A percentile compares a stretch with the other conserved stretches of the same genome.
phyloP scores from a whole-genome alignment of 1,140 invertebrate genomes.

The Anastatus disparis region DNA sequence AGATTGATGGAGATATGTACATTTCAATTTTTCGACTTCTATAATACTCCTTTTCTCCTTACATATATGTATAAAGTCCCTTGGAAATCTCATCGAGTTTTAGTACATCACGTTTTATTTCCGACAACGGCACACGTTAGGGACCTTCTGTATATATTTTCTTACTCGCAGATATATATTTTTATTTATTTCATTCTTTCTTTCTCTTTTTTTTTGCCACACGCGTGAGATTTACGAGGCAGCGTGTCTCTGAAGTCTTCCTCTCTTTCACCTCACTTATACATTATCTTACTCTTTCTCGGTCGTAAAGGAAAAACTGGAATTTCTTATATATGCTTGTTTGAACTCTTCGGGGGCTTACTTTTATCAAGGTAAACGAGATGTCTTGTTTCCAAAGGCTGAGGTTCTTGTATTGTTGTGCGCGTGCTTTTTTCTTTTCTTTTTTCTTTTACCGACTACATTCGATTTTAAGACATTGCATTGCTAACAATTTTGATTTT shows the following conservation, averaged over 20 bases:
- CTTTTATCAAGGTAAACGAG: conserved; percentile 37
- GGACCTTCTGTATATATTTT: no score
- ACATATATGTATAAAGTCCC: conserved; percentile 9
- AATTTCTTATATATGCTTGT: conserved; percentile 35
- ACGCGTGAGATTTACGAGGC: conserved; percentile 26
- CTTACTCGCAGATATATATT: no score
- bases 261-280: no score
- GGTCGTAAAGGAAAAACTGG: conserved; percentile 31
- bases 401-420: no score
- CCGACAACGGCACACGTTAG: background rate
- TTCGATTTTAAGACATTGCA: background rate
- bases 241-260: conserved; percentile 30
- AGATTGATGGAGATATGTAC: conserved; percentile 23
- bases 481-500: background rate
- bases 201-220: background rate
- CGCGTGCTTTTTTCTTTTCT: no score
- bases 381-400: conserved; percentile 2
- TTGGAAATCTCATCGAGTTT: conserved; percentile 4
- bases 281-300: no score
- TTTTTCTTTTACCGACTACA: background rate
- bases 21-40: conserved; percentile 16
- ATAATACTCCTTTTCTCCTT: background rate
- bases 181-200: no score
- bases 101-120: conserved; percentile 29
- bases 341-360: conserved; percentile 9